These are phyloP conservation scores for Perithous albicinctus DNA, from an alignment of 2,888 invertebrate genomes.

Conservation along the genomic window DNA sequence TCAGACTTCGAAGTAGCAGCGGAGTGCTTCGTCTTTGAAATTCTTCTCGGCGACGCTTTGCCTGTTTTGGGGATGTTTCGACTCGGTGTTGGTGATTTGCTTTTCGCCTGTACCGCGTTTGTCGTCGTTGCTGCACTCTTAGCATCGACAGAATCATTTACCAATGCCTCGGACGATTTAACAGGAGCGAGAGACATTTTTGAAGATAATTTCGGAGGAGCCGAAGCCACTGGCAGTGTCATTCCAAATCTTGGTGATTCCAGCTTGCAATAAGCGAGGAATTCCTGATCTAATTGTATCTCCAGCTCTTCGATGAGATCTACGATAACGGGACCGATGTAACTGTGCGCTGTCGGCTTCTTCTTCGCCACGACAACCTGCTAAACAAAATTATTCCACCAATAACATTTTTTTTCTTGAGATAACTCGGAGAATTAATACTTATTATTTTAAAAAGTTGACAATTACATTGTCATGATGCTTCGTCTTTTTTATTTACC, in stretches of 20 bases:
- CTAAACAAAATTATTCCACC: slow-evolving; percentile 49
- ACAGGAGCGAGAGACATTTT: slow-evolving; percentile 56
- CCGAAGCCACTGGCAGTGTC: slow-evolving; percentile 70
- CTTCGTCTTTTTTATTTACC: too few species aligned
- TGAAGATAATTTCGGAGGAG: slow-evolving; percentile 66
- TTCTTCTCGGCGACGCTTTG: slow-evolving; percentile 47
- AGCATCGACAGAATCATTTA: slow-evolving; percentile 18
- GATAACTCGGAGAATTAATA: neutral
- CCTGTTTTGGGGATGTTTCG: slow-evolving; percentile 7
- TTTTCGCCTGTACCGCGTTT: slow-evolving; percentile 54
- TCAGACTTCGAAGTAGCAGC: slow-evolving; percentile 49
- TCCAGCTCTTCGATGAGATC: slow-evolving; percentile 89
- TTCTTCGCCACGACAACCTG: slow-evolving; percentile 78
- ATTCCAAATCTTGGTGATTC: slow-evolving; percentile 73
- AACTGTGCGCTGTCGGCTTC: slow-evolving; percentile 81
- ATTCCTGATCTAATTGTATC: slow-evolving; percentile 83
- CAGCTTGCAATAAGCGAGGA: slow-evolving; percentile 77
- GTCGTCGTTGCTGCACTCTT: slow-evolving; percentile 65
- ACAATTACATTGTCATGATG: too few species aligned
- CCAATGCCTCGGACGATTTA: slow-evolving; percentile 35
- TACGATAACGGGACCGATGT: slow-evolving; percentile 89
- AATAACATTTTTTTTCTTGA: neutral
- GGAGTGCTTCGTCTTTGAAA: slow-evolving; percentile 36
- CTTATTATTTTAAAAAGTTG: too few species aligned
- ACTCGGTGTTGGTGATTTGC: slow-evolving; percentile 45